These are phyloP conservation scores for Anoplopoma fimbria DNA, from an alignment of 2,113 vertebrate species.

Conservation along the genomic window DNA sequence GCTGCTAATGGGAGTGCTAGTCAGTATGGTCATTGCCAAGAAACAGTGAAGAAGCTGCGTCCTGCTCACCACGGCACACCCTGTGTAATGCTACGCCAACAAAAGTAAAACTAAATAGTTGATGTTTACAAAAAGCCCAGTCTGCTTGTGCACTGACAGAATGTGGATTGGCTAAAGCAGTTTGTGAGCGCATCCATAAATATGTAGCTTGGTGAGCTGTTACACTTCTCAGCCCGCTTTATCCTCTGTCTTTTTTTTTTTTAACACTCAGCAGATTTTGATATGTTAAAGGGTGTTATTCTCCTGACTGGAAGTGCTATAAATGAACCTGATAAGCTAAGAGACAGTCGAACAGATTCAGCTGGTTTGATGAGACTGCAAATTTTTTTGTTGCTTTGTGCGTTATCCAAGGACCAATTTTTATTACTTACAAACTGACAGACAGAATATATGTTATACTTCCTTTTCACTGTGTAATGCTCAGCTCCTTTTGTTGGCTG, in stretches of 20 bases:
- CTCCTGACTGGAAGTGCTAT: constrained; percentile 62
- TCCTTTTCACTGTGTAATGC: constrained; percentile 66
- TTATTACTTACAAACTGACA: constrained; percentile 55
- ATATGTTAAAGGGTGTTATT: constrained; percentile 20
- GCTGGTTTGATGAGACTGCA: too few relatives aligned
- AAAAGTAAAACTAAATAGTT: constrained; percentile 39
- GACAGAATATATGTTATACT: constrained; percentile 56
- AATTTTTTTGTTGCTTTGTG: too few relatives aligned
- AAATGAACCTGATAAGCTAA: constrained; percentile 74
- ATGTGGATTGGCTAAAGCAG: constrained; percentile 41
- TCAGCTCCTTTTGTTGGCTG: constrained; percentile 57
- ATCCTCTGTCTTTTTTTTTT: constrained; percentile 53
- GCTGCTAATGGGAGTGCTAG: constrained; percentile 64
- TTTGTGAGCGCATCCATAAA: constrained; percentile 37
- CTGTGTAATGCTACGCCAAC: constrained; percentile 45
- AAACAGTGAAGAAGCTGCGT: constrained; percentile 56
- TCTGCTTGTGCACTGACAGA: constrained; percentile 71
- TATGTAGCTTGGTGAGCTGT: constrained; percentile 66
- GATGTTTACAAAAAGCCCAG: constrained; percentile 76
- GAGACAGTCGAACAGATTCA: constrained; percentile 16
- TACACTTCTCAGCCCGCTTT: constrained; percentile 46
- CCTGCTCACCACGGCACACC: neutral
- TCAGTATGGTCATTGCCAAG: constrained; percentile 59
- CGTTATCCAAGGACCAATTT: constrained; percentile 65
- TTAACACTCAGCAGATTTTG: constrained; percentile 47